These are phyloP conservation scores for Gymnoscelis rufifasciata DNA, from an alignment of 2,888 invertebrate genomes.

Conservation along the genomic window DNA sequence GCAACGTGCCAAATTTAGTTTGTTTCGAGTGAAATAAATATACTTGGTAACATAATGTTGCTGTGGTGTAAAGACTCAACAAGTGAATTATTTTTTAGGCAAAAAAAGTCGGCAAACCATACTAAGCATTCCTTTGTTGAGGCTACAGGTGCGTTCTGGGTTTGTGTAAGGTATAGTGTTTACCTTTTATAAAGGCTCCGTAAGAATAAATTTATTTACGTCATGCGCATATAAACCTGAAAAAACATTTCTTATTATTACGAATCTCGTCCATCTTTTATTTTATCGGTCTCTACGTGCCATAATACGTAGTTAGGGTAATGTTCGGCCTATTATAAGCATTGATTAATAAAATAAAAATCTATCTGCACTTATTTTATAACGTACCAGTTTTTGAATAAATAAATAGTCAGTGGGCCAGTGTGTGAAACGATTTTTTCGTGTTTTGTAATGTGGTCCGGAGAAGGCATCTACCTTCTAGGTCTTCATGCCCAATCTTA, in stretches of 20 bases:
- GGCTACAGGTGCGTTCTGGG: constrained; percentile 58
- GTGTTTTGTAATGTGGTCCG: too few species aligned
- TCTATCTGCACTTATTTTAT: too few species aligned
- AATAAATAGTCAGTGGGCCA: too few species aligned
- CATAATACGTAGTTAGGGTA: too few species aligned
- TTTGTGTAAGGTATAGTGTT: constrained; percentile 35
- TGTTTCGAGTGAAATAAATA: constrained; percentile 47
- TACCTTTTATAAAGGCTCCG: constrained; percentile 47
- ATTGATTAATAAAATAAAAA: too few species aligned
- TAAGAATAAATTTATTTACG: constrained; percentile 17
- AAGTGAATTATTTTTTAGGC: constrained; percentile 71
- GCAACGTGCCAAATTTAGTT: constrained; percentile 35
- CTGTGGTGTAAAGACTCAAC: constrained; percentile 57
- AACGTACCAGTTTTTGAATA: too few species aligned
- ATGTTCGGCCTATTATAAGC: too few species aligned
- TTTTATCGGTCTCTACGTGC: too few species aligned
- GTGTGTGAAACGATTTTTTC: too few species aligned
- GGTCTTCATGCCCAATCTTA: too few species aligned
- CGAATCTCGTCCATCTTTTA: too few species aligned
- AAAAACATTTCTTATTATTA: neutral
- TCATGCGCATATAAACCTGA: neutral
- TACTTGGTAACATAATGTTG: constrained; percentile 43
- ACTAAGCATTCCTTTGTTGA: constrained; percentile 64
- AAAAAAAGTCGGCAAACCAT: constrained; percentile 62
- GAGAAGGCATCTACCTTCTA: too few species aligned